Evolutionary conservation across 2,797 vertebrate genomes (phyloP), one percentile per base, ranked within the genome.

Genomic region (Peromyscus attwateri): DNA sequence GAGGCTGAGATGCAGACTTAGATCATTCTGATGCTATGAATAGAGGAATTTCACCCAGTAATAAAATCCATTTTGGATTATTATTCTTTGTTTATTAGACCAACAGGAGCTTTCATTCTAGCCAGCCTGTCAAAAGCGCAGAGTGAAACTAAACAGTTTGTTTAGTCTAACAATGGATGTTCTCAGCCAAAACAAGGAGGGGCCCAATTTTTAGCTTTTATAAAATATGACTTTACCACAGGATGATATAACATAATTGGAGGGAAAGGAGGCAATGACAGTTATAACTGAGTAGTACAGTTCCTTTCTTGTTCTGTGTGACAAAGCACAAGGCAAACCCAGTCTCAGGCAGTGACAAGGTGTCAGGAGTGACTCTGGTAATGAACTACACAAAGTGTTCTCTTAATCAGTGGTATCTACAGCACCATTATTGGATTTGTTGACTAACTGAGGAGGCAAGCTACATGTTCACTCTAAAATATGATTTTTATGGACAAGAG

Each of bases 81-180:
- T 95, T 96, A 87, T 85, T 85, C 92, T 97, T 97, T 96, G 91
- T 97, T 97, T 97, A 98, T 94, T 94, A 95, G 97, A 92, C 66
- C 80, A 95, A 94, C 62, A 96, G 85, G 55, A 96, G 89, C 77
- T 91, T 93, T 97, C 57, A 92, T 40, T 94, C 87, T 87, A 95
- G 89, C 43, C 84, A 94, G 93, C 34, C 60, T 89, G 96, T 95
- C 90, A 93, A 91, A 97, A 87, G 94, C 68, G 49, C 68, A 93
- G 75, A 94, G 89, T 84, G 94, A 96, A 95, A 97, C 87, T 77
- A 95, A 96, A 96, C 70, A 95, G 80, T 97, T 92, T 97, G 95
- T 97, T 98, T 97, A 97, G 96, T 97, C 95, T 96, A 92, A 97
- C 31, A 70, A 89, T 40, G 87, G 95, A 95, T 82, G 21, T 75